Evolutionary conservation across 2,797 vertebrate species (phyloP).

Genomic region (Rhinoraja longicauda): DNA sequence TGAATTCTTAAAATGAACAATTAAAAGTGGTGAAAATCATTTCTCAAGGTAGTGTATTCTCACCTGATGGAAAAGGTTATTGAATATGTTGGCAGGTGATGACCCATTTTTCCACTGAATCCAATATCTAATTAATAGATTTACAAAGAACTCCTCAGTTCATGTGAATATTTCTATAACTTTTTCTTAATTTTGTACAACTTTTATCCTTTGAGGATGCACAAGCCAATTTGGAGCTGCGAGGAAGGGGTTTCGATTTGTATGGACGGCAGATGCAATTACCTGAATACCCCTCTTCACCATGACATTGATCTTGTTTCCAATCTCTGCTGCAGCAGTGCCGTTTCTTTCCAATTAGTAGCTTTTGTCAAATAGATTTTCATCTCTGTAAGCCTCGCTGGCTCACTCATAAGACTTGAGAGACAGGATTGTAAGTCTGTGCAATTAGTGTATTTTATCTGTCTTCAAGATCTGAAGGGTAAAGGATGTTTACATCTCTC

Average conservation of each 20-base stretch:
- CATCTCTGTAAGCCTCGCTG: not conserved
- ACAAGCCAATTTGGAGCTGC: not conserved
- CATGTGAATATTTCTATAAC: not conserved
- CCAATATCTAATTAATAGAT: not conserved
- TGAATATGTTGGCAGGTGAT: too few relatives aligned
- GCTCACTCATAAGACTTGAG: not conserved
- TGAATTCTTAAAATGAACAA: not conserved
- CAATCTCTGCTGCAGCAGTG: not conserved
- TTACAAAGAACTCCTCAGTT: not conserved
- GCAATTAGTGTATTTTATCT: not conserved
- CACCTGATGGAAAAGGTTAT: not conserved
- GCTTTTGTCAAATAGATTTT: constrained; percentile 22
- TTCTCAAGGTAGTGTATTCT: not conserved
- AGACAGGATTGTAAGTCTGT: not conserved
- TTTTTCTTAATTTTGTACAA: not conserved
- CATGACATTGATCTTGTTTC: not conserved
- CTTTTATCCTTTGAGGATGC: not conserved
- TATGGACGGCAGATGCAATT: not conserved
- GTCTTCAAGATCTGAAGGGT: not conserved
- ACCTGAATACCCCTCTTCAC: not conserved
- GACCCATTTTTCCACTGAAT: not conserved
- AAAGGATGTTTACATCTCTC: not conserved
- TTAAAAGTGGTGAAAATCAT: not conserved
- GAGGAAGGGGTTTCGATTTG: not conserved
- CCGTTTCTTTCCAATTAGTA: constrained; percentile 24